These are phyloP conservation scores for Sebastiscus albofasciatus DNA, from an alignment of 2,797 vertebrate species.

Conservation along the genomic window DNA sequence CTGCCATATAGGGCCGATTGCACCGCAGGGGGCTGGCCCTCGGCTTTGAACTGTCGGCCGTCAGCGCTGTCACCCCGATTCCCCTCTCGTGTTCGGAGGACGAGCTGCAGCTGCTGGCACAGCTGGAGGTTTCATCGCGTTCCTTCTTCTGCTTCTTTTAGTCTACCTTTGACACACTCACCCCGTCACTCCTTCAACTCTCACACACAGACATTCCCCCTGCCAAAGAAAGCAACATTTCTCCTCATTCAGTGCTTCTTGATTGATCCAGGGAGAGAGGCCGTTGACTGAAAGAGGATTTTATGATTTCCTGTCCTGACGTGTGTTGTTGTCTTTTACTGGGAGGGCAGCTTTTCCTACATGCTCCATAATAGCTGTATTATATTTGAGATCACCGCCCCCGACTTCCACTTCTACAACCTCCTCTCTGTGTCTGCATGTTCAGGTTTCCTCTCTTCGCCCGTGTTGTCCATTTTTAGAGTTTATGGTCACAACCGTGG, in stretches of 20 bases:
- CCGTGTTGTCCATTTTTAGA: slow-evolving; percentile 55
- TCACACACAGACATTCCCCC: slow-evolving; percentile 22
- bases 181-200: slow-evolving; percentile 32
- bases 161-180: slow-evolving; percentile 69
- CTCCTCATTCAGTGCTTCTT: slow-evolving; percentile 14
- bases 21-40: slow-evolving; percentile 35
- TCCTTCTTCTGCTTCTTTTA: slow-evolving; percentile 55
- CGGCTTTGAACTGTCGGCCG: slow-evolving; percentile 39
- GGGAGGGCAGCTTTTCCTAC: neutral
- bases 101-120: slow-evolving; percentile 73
- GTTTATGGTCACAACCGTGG: slow-evolving; percentile 50
- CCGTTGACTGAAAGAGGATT: slow-evolving; percentile 10
- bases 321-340: slow-evolving; percentile 10
- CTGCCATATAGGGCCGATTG: slow-evolving; percentile 51
- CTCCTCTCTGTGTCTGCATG: slow-evolving; percentile 7
- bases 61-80: slow-evolving; percentile 36
- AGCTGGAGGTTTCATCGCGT: slow-evolving; percentile 73
- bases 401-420: neutral
- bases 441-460: slow-evolving; percentile 20
- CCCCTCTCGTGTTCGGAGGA: slow-evolving; percentile 47
- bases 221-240: slow-evolving; percentile 53
- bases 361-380: neutral
- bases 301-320: slow-evolving; percentile 40
- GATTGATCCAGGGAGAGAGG: slow-evolving; percentile 12
- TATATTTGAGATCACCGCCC: neutral